phyloP scores from a whole-genome alignment of 2,113 vertebrate genomes.

The Dicentrarchus labrax region DNA sequence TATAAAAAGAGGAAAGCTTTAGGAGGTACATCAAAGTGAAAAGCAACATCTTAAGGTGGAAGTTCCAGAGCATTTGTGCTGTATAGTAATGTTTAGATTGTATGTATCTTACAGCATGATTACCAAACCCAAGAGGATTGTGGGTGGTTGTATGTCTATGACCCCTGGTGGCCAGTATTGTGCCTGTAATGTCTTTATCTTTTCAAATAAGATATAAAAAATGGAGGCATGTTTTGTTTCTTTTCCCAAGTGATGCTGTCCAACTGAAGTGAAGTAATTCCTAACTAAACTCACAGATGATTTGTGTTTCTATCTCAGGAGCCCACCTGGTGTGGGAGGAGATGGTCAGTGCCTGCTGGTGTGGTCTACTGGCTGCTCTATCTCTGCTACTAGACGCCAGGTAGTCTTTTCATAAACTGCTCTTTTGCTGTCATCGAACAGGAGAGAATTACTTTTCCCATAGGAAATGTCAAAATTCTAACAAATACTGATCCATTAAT shows the following conservation, averaged over 20 bases:
- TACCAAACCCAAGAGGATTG: background rate
- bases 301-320: constrained; percentile 81
- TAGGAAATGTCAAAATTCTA: background rate
- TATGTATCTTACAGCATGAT: background rate
- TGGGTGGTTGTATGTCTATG: constrained; percentile 4
- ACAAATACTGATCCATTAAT: background rate
- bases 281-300: background rate
- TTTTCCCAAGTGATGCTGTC: background rate
- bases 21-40: background rate
- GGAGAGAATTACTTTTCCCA: background rate
- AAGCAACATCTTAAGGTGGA: background rate
- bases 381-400: constrained; percentile 97
- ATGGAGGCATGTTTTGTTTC: background rate
- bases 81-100: background rate
- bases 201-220: background rate
- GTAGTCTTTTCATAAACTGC: constrained; percentile 74
- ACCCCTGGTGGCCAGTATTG: constrained; percentile 31
- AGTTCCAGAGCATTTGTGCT: background rate
- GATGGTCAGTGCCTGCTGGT: constrained; percentile 99
- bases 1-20: background rate
- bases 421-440: background rate
- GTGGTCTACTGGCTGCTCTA: constrained; percentile 95
- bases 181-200: background rate
- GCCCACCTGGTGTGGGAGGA: constrained; percentile 96
- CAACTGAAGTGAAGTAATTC: background rate